Percentiles rank a stretch among this genome's conserved stretches.
Conservation (phyloP, 2,888 invertebrate species). For the Netelia fuscicornis region DNA sequence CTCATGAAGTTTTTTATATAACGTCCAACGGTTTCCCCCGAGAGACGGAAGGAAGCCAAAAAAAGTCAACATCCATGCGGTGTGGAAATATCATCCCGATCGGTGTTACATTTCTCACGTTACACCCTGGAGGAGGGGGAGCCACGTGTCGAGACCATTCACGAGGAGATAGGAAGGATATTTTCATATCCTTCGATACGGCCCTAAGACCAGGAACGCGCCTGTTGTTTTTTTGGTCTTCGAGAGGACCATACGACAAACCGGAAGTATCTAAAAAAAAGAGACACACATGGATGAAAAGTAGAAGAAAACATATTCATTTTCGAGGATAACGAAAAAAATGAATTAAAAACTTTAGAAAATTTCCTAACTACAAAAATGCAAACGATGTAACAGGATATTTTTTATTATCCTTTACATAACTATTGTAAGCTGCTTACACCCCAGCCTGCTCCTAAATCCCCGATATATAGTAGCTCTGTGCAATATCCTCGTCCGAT, state of each 20-base stretch:
- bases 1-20: not conserved
- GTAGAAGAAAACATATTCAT: not conserved
- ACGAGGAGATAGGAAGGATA: conserved; percentile 32
- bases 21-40: conserved; percentile 39
- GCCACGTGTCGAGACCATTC: conserved; percentile 42
- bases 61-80: conserved; percentile 39
- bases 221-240: not conserved
- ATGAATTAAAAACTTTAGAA: not conserved
- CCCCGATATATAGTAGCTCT: no score
- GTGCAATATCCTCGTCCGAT: no score
- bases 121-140: conserved; percentile 14
- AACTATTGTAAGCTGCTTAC: no score
- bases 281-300: not conserved
- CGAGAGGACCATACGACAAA: not conserved
- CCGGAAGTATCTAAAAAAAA: not conserved
- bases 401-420: no score
- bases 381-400: no score
- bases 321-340: not conserved
- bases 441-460: no score
- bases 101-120: conserved; percentile 44
- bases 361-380: no score
- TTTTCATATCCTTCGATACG: conserved; percentile 42
- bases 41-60: conserved; percentile 61
- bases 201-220: not conserved
- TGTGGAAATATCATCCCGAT: not conserved